Evolutionary conservation across 2,113 vertebrate species (phyloP).

Genomic region (Entosphenus tridentatus): DNA sequence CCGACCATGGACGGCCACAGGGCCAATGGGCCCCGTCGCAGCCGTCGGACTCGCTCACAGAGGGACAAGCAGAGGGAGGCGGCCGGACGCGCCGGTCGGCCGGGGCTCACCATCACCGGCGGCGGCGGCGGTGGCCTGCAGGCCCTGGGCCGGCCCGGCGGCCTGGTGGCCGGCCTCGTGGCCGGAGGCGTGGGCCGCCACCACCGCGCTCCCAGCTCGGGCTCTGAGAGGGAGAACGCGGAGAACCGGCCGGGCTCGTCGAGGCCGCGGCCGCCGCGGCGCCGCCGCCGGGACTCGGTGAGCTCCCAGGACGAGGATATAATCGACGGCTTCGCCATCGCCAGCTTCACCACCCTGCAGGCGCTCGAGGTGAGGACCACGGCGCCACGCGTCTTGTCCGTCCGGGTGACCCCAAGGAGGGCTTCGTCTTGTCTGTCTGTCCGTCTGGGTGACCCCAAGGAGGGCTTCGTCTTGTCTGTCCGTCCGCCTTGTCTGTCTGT

Average conservation of each 20-base stretch:
- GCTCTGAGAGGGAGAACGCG: slow-evolving; percentile 49
- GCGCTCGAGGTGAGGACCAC: slow-evolving; percentile 48
- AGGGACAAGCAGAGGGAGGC: slow-evolving; percentile 52
- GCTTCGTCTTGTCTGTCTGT: no score
- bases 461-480: no score
- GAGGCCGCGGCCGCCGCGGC: slow-evolving; percentile 42
- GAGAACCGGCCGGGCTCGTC: slow-evolving; percentile 34
- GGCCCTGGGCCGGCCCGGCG: not conserved
- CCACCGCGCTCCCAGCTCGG: slow-evolving; percentile 43
- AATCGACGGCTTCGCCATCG: slow-evolving; percentile 80
- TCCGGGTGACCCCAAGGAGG: no score
- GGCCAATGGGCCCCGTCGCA: slow-evolving; percentile 50
- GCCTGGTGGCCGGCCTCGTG: not conserved
- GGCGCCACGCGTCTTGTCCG: not conserved
- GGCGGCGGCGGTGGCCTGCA: slow-evolving; percentile 16
- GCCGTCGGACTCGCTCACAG: slow-evolving; percentile 52
- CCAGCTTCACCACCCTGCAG: slow-evolving; percentile 72
- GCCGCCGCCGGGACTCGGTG: slow-evolving; percentile 58
- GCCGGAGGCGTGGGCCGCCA: slow-evolving; percentile 15
- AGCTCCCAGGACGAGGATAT: slow-evolving; percentile 73
- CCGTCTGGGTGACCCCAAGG: no score
- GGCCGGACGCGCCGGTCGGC: slow-evolving; percentile 32
- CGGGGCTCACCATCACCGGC: slow-evolving; percentile 14
- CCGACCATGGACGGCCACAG: slow-evolving; percentile 52
- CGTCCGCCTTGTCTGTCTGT: no score